A percentile compares a stretch with the other conserved stretches of the same genome.
phyloP scores from a whole-genome alignment of 2,888 invertebrate genomes.

The Apeira syringaria region DNA sequence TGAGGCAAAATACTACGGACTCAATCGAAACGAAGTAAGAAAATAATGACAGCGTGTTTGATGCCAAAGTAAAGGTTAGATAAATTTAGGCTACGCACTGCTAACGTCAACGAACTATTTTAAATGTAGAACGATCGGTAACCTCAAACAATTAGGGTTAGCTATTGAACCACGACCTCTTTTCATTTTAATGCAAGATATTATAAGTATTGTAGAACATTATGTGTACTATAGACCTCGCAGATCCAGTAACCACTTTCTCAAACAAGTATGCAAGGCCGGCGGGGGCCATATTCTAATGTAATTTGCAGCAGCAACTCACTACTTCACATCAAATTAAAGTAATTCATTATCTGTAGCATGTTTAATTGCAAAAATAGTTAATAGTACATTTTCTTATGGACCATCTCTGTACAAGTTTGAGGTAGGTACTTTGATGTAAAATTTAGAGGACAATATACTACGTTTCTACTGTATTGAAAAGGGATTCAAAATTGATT shows the following conservation, averaged over 20 bases:
- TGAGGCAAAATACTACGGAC: too few relatives aligned
- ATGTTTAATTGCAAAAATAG: not conserved
- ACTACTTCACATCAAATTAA: conserved; percentile 12
- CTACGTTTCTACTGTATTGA: too few relatives aligned
- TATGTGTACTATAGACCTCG: conserved; percentile 8
- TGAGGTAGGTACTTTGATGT: too few relatives aligned
- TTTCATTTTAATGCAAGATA: conserved; percentile 8
- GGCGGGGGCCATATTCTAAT: conserved; percentile 25
- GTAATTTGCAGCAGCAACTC: conserved; percentile 17
- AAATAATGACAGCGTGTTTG: not conserved
- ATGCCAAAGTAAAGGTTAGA: not conserved
- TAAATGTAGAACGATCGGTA: conserved; percentile 3
- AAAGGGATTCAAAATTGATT: too few relatives aligned
- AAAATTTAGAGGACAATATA: too few relatives aligned
- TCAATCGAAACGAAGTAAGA: too few relatives aligned
- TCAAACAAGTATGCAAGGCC: conserved; percentile 26
- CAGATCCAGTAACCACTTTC: conserved; percentile 28
- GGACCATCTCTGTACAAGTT: too few relatives aligned
- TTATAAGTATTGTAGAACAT: conserved; percentile 12
- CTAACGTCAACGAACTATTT: conserved; percentile 4
- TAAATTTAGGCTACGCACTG: not conserved
- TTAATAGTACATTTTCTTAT: too few relatives aligned
- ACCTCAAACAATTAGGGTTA: conserved; percentile 8
- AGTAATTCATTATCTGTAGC: conserved; percentile 13
- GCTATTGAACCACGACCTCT: conserved; percentile 8